Base-by-base conservation (phyloP, 2,113 vertebrate species). In the Limanda limanda region DNA sequence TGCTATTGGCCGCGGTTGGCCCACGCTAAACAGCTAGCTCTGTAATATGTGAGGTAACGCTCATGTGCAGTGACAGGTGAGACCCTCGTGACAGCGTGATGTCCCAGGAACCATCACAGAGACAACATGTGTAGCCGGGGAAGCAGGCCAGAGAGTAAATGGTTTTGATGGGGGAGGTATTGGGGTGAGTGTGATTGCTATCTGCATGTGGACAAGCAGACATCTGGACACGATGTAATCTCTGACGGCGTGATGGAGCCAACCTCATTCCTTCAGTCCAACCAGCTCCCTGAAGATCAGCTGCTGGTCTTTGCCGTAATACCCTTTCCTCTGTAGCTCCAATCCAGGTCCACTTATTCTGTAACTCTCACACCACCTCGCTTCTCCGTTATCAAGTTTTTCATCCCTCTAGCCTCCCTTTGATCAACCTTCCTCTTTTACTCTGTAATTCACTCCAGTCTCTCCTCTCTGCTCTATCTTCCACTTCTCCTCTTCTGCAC, bases 1-100 rank as follows among this genome's bases (percentile, higher is more conserved):
- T 42, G 71, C 66, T 63, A 72, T 78, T 7, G 15, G 67, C 62
- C 45, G 25, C 70, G 51, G 77, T 56, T 56, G 56, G 58, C 75
- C 82, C 59, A 80, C 56, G 51, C 76, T 75, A 51, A 74, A 76
- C 79, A 35, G 72, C 31, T 31, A 1, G 31, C 31, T 31, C 31
- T 31, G 80, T 68, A 35, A 74, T 87, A 76, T 61, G 68, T 63
- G 82, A 78, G 31, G 77, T 83, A 83, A 82, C 74, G 79, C 63
- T 87, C 79, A 87, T 83, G 82, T 70, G 67, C 59, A 47, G 40
- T 82, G 85, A 85, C 85, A 87, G 83, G 79, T 86, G 77, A 88
- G 66, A 82, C 69, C 78, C 80, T 71, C 27, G 27, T 71, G 77
- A 85, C 66, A 66, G 68, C 59, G 47, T 56, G 68, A 84, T 79